phyloP scores from a whole-genome alignment of 2,888 invertebrate genomes.

The Trichogramma evanescens region DNA sequence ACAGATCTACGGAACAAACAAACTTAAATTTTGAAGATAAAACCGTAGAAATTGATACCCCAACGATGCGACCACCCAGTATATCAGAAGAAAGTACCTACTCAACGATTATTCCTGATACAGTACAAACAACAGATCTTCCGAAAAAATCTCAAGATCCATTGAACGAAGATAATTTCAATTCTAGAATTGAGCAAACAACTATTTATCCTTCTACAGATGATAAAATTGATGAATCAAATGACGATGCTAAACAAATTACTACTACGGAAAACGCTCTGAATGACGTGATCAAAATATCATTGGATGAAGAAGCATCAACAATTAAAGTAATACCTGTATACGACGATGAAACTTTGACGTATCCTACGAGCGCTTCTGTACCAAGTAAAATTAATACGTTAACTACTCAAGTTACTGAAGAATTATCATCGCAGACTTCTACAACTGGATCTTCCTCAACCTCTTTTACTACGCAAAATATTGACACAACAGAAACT shows the following conservation, averaged over 20 bases:
- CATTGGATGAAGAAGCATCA: slow-evolving; percentile 10
- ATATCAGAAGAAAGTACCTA: slow-evolving; percentile 1
- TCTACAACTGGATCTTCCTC: background rate
- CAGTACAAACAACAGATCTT: too few species aligned
- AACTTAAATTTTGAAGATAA: background rate
- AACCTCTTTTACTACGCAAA: background rate
- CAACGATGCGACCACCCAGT: background rate
- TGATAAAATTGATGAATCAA: background rate
- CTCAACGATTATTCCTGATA: too few species aligned
- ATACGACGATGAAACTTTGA: slow-evolving; percentile 16
- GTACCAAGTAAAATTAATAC: background rate
- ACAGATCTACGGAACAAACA: background rate
- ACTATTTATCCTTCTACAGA: background rate
- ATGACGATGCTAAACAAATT: background rate
- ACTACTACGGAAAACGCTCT: background rate
- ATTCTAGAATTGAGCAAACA: background rate
- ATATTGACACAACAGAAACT: background rate
- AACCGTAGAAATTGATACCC: background rate
- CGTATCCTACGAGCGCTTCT: slow-evolving; percentile 5
- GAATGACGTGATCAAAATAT: background rate
- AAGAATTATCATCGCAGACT: background rate
- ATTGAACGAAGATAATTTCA: background rate
- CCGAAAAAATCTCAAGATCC: too few species aligned
- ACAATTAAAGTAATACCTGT: slow-evolving; percentile 22
- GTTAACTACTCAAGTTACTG: background rate